Percentiles rank a stretch among this genome's conserved stretches.
These are phyloP conservation scores for Eleutherodactylus coqui DNA, from an alignment of 2,797 vertebrate species.

Conservation along the genomic window DNA sequence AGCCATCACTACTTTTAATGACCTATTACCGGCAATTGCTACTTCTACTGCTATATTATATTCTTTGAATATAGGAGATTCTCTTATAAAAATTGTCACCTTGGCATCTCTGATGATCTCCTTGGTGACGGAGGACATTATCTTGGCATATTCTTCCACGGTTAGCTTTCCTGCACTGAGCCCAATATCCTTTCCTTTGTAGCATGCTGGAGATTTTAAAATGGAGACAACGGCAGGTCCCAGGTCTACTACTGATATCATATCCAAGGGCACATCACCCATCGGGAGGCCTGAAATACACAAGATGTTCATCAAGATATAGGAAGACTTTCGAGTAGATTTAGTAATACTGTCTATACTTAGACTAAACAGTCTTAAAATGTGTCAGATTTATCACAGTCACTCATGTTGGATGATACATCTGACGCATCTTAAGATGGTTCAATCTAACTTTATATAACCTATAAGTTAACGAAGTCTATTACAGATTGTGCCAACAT, in stretches of 20 bases:
- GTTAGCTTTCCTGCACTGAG: slow-evolving; percentile 73
- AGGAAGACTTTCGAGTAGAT: too few species aligned
- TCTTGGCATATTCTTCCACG: slow-evolving; percentile 59
- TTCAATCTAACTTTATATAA: too few species aligned
- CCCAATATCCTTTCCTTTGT: slow-evolving; percentile 65
- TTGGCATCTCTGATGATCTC: slow-evolving; percentile 65
- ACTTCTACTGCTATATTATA: background rate
- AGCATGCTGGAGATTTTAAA: slow-evolving; percentile 69
- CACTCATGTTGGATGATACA: too few species aligned
- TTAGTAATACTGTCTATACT: too few species aligned
- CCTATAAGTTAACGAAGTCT: too few species aligned
- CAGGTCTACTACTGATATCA: slow-evolving; percentile 70
- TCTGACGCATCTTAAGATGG: too few species aligned
- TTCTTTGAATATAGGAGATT: background rate
- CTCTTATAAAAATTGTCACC: slow-evolving; percentile 61
- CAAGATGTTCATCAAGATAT: background rate
- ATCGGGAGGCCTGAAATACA: slow-evolving; percentile 69
- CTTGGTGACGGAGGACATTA: slow-evolving; percentile 68
- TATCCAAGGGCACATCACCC: slow-evolving; percentile 69
- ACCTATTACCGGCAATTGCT: background rate
- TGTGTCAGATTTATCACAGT: too few species aligned
- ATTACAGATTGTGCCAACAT: too few species aligned
- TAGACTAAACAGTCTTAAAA: too few species aligned
- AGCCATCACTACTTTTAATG: too few species aligned
- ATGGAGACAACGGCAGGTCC: slow-evolving; percentile 71